Evolutionary conservation across 2,888 invertebrate species (phyloP), one percentile per base, ranked within the genome.

Genomic region (Eristalis arbustorum): DNA sequence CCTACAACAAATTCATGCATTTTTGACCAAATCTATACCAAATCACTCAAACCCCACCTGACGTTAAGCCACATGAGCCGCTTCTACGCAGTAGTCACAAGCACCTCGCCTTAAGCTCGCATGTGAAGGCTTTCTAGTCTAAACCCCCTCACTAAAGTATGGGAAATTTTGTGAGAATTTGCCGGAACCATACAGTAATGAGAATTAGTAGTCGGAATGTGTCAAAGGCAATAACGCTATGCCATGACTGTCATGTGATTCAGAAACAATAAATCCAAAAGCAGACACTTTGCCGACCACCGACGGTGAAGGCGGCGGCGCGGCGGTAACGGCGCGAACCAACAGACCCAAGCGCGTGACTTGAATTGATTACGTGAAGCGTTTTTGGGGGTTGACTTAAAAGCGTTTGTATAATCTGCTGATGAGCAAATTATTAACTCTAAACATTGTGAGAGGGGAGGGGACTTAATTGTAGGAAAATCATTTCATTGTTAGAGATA

Each of bases 201-300:
- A 18, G 28, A 28, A 72, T 78, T 78, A 72, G 78, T 78, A 78
- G 13, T 37, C 78, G 72, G 40, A 78, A 42, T 57, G 72, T 78
- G 78, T 78, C 64, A 77, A 71, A 64, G n/a, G 49, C 49, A 18
- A 8, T 71, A 64, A 78, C 63, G 49, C 22, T 71, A 37, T 31
- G 64, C 59, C 72, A 56, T 61, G 49, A 49, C 56, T 63, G 28
- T 74, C 80, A 80, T 80, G 74, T 74, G 74, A 74, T 67, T 11
- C 22, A 8, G 23, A 69, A 59, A 59, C 75, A 75, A 75, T 69
- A 75, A 69, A 14, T 22, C 75, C 81, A 75, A 81, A 75, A 75
- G 59, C 11, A 49, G 69, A 66, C 69, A 81, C 49, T 56, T 74
- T 34, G 59, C 22, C 59, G 81, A 75, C 81, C 81, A 81, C 81